Conservation (phyloP, 2,888 invertebrate genomes). For the Hirudinaria manillensis region DNA sequence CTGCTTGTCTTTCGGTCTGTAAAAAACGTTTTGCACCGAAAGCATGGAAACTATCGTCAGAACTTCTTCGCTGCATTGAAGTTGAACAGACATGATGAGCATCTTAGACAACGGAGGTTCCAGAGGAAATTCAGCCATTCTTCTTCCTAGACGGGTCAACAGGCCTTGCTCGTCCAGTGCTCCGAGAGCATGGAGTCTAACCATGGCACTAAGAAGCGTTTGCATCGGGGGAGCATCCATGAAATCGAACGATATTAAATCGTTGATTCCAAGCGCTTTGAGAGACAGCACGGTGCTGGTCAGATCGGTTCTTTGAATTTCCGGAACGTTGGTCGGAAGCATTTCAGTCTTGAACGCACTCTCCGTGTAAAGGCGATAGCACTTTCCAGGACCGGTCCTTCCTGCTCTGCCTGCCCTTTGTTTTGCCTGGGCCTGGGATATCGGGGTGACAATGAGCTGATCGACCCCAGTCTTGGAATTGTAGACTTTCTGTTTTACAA, state of each 20-base stretch:
- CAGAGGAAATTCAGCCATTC: slow-evolving; percentile 97
- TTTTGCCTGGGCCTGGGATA: slow-evolving; percentile 95
- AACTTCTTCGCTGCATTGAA: slow-evolving; percentile 95
- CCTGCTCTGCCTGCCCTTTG: slow-evolving; percentile 94
- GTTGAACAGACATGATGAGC: slow-evolving; percentile 95
- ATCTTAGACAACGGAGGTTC: slow-evolving; percentile 97
- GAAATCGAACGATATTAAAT: slow-evolving; percentile 94
- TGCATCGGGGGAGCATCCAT: slow-evolving; percentile 99
- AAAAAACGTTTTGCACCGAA: slow-evolving; percentile 97
- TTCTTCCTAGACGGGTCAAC: slow-evolving; percentile 61
- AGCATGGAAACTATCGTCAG: slow-evolving; percentile 97
- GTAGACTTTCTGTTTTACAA: slow-evolving; percentile 98
- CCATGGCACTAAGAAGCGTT: slow-evolving; percentile 94
- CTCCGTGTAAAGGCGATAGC: slow-evolving; percentile 93
- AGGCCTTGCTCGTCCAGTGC: slow-evolving; percentile 77
- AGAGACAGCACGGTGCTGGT: slow-evolving; percentile 89
- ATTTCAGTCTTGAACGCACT: slow-evolving; percentile 97
- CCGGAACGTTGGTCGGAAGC: slow-evolving; percentile 76
- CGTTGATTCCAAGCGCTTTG: slow-evolving; percentile 99
- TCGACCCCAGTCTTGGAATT: slow-evolving; percentile 82
- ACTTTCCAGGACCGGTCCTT: slow-evolving; percentile 93
- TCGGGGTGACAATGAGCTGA: slow-evolving; percentile 94
- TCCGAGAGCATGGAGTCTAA: slow-evolving; percentile 89
- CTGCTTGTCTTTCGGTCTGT: slow-evolving; percentile 61
- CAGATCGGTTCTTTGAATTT: slow-evolving; percentile 95